Evolutionary conservation across 2,797 vertebrate genomes (phyloP), one percentile per base, ranked within the genome.

Genomic region (Phataginus tricuspis): DNA sequence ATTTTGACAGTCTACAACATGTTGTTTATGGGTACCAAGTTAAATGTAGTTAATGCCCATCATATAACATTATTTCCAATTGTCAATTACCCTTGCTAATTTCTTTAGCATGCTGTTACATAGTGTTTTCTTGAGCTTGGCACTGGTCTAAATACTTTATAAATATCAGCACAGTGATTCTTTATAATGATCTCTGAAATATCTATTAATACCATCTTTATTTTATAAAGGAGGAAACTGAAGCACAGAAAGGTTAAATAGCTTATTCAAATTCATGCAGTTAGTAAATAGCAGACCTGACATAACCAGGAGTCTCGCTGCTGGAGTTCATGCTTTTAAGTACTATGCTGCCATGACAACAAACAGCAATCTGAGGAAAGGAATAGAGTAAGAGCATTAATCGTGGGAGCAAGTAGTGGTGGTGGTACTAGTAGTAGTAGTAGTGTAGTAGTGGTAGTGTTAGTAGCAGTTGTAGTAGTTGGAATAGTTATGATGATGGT

Each of bases 21-120:
- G 66, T 87, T 83, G 68, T 89, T 94, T 90, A 90, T n/a, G 79
- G 53, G 85, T 90, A 93, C 78, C 78, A 87, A 66, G 72, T 94
- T 87, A 87, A 93, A 86, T 37, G 86, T 25, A 19, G 68, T 69
- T 64, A 79, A 53, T 51, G 15, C 55, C 63, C 77, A 86, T 95
- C 85, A 3, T 0, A 1, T 86, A 90, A 7, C 31, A 71, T 96
- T 94, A 91, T 29, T 64, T 14, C 59, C 77, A 69, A 49, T 86
- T 75, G 74, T 79, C 87, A 94, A 27, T 96, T 72, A 71, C 23
- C 42, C 53, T 10, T 23, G n/a, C 57, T 78, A 4, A 42, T 85
- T 88, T 72, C 90, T 86, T 69, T 59, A 88, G 57, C 82, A 53
- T 61, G 75, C 39, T 59, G 6, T 66, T 49, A 29, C 3, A 45